A percentile compares a stretch with the other conserved stretches of the same genome.
phyloP scores from a whole-genome alignment of 2,113 vertebrate genomes.

The Antechinus stuartii region DNA sequence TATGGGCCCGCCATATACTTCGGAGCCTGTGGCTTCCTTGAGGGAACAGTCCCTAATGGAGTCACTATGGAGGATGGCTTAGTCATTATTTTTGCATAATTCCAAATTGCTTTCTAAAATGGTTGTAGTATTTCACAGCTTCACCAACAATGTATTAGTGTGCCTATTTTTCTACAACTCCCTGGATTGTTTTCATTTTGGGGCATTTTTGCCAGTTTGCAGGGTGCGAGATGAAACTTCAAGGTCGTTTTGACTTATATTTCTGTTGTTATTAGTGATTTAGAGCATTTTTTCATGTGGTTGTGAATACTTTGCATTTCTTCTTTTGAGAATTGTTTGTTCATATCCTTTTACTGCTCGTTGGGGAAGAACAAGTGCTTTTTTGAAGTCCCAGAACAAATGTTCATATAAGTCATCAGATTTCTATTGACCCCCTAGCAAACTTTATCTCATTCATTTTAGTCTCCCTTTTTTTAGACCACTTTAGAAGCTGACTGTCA shows the following conservation, averaged over 20 bases:
- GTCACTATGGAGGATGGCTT: background rate
- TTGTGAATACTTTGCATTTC: background rate
- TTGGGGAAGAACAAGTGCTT: background rate
- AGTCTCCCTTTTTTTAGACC: too few relatives aligned
- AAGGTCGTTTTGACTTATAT: background rate
- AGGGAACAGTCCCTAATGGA: too few relatives aligned
- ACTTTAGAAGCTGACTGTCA: too few relatives aligned
- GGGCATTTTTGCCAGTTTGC: background rate
- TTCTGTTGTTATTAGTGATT: background rate
- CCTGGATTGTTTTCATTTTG: background rate
- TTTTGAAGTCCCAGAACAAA: too few relatives aligned
- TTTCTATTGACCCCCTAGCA: too few relatives aligned
- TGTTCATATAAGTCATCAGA: too few relatives aligned
- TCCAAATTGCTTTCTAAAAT: background rate
- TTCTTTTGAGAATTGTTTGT: background rate
- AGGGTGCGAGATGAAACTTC: background rate
- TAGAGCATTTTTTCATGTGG: background rate
- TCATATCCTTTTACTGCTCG: background rate
- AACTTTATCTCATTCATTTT: too few relatives aligned
- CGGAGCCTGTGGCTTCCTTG: background rate
- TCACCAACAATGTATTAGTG: too few relatives aligned
- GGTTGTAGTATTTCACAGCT: background rate
- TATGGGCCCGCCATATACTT: background rate
- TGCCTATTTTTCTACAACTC: too few relatives aligned
- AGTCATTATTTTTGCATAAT: background rate